Conservation (phyloP, 2,888 invertebrate genomes). For the Auanema freiburgensis region DNA sequence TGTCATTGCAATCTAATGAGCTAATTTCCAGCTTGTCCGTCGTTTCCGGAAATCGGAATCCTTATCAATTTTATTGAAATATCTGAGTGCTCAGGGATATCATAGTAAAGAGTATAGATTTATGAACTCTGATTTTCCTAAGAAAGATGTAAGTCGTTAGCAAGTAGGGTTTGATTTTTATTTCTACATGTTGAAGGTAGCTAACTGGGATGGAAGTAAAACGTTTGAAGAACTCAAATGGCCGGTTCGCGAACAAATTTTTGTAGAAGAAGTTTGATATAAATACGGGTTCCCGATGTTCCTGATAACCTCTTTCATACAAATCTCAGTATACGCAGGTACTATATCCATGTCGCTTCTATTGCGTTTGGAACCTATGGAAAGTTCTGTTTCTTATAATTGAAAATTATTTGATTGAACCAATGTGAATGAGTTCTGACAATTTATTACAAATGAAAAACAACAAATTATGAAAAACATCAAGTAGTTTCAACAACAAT, state of each 20-base stretch:
- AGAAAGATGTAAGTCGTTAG: constrained; percentile 48
- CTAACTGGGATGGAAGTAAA: constrained; percentile 76
- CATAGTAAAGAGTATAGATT: constrained; percentile 38
- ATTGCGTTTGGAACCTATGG: too few species aligned
- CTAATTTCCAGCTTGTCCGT: constrained; percentile 38
- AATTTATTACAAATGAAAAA: too few species aligned
- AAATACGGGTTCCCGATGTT: too few species aligned
- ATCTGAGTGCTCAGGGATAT: constrained; percentile 54
- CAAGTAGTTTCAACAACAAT: too few species aligned
- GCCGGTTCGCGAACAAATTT: constrained; percentile 89
- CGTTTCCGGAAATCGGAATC: constrained; percentile 51
- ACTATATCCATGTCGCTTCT: too few species aligned
- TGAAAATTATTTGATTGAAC: too few species aligned
- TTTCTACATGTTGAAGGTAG: constrained; percentile 71
- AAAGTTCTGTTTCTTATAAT: too few species aligned
- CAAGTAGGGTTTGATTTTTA: not conserved
- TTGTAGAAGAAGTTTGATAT: constrained; percentile 76
- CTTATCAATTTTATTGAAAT: constrained; percentile 41
- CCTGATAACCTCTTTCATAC: too few species aligned
- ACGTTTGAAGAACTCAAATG: constrained; percentile 82
- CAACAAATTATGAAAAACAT: too few species aligned
- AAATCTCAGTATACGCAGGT: too few species aligned
- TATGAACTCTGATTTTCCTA: constrained; percentile 60
- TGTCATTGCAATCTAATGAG: not conserved
- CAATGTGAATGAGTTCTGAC: too few species aligned